Conservation (phyloP, 92 coral and sea anemone species). For the Parazoanthus swiftii region DNA sequence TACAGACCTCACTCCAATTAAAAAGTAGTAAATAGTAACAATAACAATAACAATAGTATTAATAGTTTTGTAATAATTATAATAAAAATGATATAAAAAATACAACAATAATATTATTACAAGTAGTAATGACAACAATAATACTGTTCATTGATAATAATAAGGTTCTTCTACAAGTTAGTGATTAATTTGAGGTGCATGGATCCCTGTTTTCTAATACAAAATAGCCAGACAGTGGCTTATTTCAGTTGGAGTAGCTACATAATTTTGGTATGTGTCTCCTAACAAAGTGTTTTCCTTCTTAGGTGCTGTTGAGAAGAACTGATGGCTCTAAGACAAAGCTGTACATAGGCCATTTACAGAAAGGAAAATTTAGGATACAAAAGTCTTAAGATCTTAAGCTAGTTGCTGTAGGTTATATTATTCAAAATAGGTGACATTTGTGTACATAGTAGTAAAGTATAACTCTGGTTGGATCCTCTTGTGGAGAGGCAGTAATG, state of each 20-base stretch:
- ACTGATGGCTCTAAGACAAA: constrained; percentile 93
- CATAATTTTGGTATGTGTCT: not conserved
- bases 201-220: no score
- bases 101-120: no score
- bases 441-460: constrained; percentile 24
- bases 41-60: no score
- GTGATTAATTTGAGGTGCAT: no score
- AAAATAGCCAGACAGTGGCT: no score
- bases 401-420: constrained; percentile 1
- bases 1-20: no score
- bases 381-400: constrained; percentile 50
- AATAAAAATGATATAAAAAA: no score
- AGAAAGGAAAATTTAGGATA: constrained; percentile 97
- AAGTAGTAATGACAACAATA: no score
- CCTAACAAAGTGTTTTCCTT: constrained; percentile 3
- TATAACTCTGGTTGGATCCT: not conserved
- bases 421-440: constrained; percentile 4
- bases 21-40: no score
- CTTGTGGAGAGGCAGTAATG: not conserved
- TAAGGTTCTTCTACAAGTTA: no score
- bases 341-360: constrained; percentile 96
- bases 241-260: not conserved
- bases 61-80: no score
- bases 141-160: no score
- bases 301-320: constrained; percentile 87